Conservation (phyloP, 2,113 vertebrate species). For the Shinisaurus crocodilurus region DNA sequence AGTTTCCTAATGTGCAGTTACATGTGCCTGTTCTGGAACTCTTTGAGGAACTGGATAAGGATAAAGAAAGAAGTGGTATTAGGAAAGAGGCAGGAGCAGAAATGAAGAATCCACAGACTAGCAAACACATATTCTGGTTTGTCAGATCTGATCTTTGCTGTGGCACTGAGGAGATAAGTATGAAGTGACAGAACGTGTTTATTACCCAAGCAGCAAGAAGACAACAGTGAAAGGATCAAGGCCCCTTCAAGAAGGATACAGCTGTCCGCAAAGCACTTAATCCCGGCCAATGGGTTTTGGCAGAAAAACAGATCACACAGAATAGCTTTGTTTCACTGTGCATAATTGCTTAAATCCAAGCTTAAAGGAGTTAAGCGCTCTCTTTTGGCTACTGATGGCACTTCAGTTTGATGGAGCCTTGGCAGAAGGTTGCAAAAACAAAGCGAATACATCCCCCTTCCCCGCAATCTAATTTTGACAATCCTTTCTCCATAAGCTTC, state of each 20-base stretch:
- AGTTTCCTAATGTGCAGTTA: background rate
- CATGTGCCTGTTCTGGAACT: conserved; percentile 45
- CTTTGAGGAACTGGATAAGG: conserved; percentile 14
- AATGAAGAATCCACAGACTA: conserved; percentile 7
- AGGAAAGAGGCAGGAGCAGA: conserved; percentile 28
- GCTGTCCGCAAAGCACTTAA: conserved; percentile 58
- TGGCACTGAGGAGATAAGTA: conserved; percentile 46
- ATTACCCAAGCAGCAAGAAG: conserved; percentile 59
- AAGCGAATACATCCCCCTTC: background rate
- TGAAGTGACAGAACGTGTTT: conserved; percentile 59
- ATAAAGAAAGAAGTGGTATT: conserved; percentile 23
- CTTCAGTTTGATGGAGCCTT: conserved; percentile 11
- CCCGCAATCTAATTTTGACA: background rate
- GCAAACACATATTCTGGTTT: conserved; percentile 15
- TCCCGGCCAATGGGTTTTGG: conserved; percentile 62
- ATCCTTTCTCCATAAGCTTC: background rate
- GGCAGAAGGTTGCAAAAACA: background rate
- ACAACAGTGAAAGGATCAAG: conserved; percentile 57
- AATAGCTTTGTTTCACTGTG: conserved; percentile 61
- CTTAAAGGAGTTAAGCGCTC: conserved; percentile 65
- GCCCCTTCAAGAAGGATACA: conserved; percentile 59
- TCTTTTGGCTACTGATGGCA: conserved; percentile 16
- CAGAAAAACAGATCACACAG: conserved; percentile 52
- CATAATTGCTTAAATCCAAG: conserved; percentile 70
- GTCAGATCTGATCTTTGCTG: conserved; percentile 54